Base-by-base conservation (phyloP, 2,113 vertebrate genomes). In the Rhinichthys klamathensis region DNA sequence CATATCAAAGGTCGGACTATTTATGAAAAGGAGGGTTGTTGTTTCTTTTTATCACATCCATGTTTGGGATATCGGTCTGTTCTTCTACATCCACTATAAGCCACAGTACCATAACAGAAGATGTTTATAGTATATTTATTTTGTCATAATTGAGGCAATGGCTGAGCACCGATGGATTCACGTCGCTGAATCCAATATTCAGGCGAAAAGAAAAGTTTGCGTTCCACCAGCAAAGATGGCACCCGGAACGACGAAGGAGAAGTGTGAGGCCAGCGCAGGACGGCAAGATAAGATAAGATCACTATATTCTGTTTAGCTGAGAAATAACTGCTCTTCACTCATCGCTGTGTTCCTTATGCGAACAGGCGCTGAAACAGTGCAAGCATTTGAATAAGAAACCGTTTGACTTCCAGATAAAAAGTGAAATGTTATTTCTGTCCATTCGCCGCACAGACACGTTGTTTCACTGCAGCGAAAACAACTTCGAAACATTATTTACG, bases 71-170 rank as follows among this genome's bases (percentile, higher is more conserved):
- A 58, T 79, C 76, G 38, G 27, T 58, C 4, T 23, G 13, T 82
- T 65, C 27, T 70, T n/a, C 65, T 69, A 35, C 27, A 70, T 56
- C 67, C 49, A 38, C 51, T 56, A 41, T 83, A 72, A 83, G 27
- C 23, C 23, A 58, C 67, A 72, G 21, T 56, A 10, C 35, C 25
- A 41, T 73, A 69, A 38, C 32, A 83, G 74, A 69, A 32, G 32
- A 72, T 83, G 81, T 73, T 83, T 58, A 56, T 73, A 72, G 32
- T 72, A 70, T 83, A 73, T 83, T 83, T 83, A 83, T 83, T 83
- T 70, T 72, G 80, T 82, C 80, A 54, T 72, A 83, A 58, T 16
- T 79, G 76, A 61, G 78, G 23, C 32, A 25, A 8, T 32, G 18
- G 25, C n/a, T 41, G 46, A 54, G 79, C 74, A 51, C 60, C 23